A percentile compares a stretch with the other conserved stretches of the same genome.
Conservation (phyloP, 2,888 invertebrate species). For the Macrosiphum euphorbiae region DNA sequence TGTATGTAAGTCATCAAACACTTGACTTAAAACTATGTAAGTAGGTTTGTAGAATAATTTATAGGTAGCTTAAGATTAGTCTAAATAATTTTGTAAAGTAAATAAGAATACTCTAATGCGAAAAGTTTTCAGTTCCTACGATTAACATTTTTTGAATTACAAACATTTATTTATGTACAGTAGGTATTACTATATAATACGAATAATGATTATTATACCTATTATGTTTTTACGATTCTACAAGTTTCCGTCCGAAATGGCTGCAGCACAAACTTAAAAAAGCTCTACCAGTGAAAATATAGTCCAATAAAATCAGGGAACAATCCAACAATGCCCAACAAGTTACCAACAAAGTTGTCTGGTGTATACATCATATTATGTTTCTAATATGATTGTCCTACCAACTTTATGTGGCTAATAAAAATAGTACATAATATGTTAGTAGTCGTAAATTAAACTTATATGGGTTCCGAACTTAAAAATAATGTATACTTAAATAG, state of each 20-base stretch:
- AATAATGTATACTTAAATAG: neutral
- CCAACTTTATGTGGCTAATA: neutral
- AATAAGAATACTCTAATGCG: neutral
- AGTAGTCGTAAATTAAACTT: neutral
- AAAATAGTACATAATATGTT: neutral
- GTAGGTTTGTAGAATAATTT: too few species aligned
- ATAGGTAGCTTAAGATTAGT: neutral
- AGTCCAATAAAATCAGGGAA: neutral
- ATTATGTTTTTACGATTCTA: neutral
- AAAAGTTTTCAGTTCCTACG: neutral
- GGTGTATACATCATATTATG: neutral
- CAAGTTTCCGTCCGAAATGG: neutral
- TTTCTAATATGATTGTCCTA: neutral
- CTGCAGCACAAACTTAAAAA: neutral
- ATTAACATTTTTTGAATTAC: neutral
- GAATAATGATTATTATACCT: neutral
- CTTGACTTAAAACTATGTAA: too few species aligned
- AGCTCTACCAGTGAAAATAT: neutral
- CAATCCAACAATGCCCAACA: neutral
- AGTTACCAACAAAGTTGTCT: neutral
- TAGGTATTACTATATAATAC: neutral
- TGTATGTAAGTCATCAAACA: too few species aligned
- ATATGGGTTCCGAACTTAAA: neutral
- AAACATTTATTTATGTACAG: neutral
- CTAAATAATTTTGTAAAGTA: neutral